A percentile compares a stretch with the other conserved stretches of the same genome.
Conservation (phyloP, 2,113 vertebrate species). For the Chaetops frenatus region DNA sequence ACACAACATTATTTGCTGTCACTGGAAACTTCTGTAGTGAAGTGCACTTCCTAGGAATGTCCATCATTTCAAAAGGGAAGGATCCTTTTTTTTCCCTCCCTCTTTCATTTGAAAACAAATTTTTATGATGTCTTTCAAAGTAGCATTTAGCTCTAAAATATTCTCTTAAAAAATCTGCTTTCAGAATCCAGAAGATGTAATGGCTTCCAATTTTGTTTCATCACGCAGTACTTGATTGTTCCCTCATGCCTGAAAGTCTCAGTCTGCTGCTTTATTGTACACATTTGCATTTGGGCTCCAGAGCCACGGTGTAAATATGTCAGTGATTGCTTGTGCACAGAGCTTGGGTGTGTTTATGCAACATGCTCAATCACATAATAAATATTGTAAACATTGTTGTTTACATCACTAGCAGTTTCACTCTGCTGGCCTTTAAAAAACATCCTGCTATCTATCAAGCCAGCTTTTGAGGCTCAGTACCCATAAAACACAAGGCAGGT, state of each 20-base stretch:
- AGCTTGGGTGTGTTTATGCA: not conserved
- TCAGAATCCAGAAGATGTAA: not conserved
- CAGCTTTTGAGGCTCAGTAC: not conserved
- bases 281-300: not conserved
- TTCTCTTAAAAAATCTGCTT: not conserved
- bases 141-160: not conserved
- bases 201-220: not conserved
- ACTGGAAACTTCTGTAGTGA: not conserved
- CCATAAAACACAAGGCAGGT: not conserved
- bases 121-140: not conserved
- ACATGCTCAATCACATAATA: not conserved
- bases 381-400: not conserved
- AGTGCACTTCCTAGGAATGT: not conserved
- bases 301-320: not conserved
- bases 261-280: not conserved
- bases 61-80: not conserved
- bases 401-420: not conserved
- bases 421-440: not conserved
- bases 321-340: not conserved
- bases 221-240: not conserved
- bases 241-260: not conserved
- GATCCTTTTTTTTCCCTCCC: accelerated
- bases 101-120: not conserved
- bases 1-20: not conserved
- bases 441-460: not conserved